Evolutionary conservation across 2,888 invertebrate genomes (phyloP), one percentile per base, ranked within the genome.

Genomic region (Lasioglossum figueresi): DNA sequence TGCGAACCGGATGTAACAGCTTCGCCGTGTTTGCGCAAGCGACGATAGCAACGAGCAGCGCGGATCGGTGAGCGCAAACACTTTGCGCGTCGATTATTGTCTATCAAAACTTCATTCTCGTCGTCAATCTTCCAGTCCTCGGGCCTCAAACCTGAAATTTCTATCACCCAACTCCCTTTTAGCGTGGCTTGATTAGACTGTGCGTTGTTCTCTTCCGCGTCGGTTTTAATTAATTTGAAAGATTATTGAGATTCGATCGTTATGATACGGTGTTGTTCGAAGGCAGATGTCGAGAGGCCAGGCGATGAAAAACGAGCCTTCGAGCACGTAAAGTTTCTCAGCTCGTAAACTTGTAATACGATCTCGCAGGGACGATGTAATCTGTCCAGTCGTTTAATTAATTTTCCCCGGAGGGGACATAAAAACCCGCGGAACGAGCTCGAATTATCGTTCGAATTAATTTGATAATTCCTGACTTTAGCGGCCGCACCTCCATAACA

Each of bases 371-470:
- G 86, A 84, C 72, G 76, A 88, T 92, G 92, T 93, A 93, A 94
- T 93, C 92, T 92, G 92, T 92, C 91, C 91, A 86, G 88, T 87
- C 91, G 91, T 94, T 94, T 94, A 94, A 94, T 94, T 94, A 94
- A 94, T 94, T 93, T 93, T 91, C 88, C 86, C 88, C 86, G 83
- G 59, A 43, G 82, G 83, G 63, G 82, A 79, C 86, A 83, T 89
- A 91, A 91, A 92, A 92, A 91, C 84, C 72, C 63, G 78, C 79
- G 87, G 84, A 86, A 85, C 77, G 85, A 78, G 82, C 86, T 82
- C 52, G 85, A 87, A 91, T 88, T 81, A 83, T 83, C 83, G 85
- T 71, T 80, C 85, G 88, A 31, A 66, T 66, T 89, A 83, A 90
- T 90, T 89, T 88, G 84, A 81, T 84, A 80, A 87, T 83, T 79